phyloP scores from a whole-genome alignment of 2,888 invertebrate genomes.

The Eupsilia transversa region DNA sequence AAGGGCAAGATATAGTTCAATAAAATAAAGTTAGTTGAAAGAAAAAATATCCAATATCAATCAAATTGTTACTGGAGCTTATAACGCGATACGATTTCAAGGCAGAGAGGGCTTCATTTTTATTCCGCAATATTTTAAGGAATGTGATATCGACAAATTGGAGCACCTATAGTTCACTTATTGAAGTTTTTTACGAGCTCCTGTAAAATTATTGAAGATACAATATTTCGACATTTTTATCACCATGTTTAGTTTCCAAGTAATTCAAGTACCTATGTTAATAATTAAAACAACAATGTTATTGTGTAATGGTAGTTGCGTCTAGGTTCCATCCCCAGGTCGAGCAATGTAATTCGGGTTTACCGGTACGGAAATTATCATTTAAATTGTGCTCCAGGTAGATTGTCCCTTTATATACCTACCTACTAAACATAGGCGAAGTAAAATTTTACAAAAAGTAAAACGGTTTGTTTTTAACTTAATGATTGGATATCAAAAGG shows the following conservation, averaged over 20 bases:
- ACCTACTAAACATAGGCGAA: not conserved
- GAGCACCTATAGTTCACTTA: constrained; percentile 15
- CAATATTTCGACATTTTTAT: not conserved
- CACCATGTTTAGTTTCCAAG: not conserved
- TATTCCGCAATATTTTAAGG: constrained; percentile 11
- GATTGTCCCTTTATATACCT: not conserved
- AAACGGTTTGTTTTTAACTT: not conserved
- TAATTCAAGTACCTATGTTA: not conserved
- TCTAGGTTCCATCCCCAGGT: constrained; percentile 7
- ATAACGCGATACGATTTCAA: constrained; percentile 26
- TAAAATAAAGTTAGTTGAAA: constrained; percentile 1
- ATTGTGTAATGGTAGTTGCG: not conserved
- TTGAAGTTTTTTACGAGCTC: not conserved
- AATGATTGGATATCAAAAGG: not conserved
- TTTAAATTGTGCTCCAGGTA: constrained; percentile 23
- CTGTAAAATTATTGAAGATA: not conserved
- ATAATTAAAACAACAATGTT: constrained; percentile 29
- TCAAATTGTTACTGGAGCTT: constrained; percentile 25
- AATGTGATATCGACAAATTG: not conserved
- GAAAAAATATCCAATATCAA: constrained; percentile 38
- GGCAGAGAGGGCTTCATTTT: constrained; percentile 18
- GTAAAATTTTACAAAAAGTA: not conserved
- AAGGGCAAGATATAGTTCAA: constrained; percentile 24
- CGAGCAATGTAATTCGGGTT: constrained; percentile 28
- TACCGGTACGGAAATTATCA: constrained; percentile 19